Percentiles rank a stretch among this genome's conserved stretches.
Evolutionary conservation across 2,113 vertebrate species (phyloP).

Genomic region (Gulo gulo): DNA sequence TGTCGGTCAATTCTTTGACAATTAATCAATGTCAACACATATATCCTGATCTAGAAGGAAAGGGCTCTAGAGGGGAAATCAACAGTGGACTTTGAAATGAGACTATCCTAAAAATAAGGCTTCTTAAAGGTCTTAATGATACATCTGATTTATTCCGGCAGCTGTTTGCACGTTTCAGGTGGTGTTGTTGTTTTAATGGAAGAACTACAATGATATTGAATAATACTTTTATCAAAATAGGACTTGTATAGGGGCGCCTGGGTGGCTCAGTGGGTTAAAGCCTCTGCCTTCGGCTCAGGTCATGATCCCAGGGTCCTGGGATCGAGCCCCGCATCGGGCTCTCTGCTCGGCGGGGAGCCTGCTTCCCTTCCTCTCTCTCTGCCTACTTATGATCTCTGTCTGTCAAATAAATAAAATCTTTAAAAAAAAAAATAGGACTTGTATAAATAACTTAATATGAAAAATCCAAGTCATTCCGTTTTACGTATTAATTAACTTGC

Average conservation of each 20-base stretch:
- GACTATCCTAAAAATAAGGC: not conserved
- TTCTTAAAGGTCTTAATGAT: not conserved
- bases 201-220: not conserved
- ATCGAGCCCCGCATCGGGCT: too few species aligned
- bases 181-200: not conserved
- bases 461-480: slow-evolving; percentile 7
- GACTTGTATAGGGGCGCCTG: not conserved
- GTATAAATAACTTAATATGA: slow-evolving; percentile 6
- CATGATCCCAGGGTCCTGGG: too few species aligned
- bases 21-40: not conserved
- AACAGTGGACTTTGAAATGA: not conserved
- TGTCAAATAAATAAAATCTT: too few species aligned
- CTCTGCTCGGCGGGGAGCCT: too few species aligned
- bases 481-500: not conserved
- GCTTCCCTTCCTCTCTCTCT: too few species aligned
- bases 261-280: too few species aligned
- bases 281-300: too few species aligned
- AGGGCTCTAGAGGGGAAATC: not conserved
- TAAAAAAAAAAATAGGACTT: not conserved
- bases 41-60: not conserved
- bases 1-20: not conserved
- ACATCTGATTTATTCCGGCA: not conserved
- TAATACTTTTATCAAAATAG: not conserved
- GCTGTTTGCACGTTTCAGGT: not conserved
- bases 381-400: too few species aligned